Percentiles rank a stretch among this genome's conserved stretches.
Conservation (phyloP, 2,797 vertebrate genomes). For the Florisuga fusca region DNA sequence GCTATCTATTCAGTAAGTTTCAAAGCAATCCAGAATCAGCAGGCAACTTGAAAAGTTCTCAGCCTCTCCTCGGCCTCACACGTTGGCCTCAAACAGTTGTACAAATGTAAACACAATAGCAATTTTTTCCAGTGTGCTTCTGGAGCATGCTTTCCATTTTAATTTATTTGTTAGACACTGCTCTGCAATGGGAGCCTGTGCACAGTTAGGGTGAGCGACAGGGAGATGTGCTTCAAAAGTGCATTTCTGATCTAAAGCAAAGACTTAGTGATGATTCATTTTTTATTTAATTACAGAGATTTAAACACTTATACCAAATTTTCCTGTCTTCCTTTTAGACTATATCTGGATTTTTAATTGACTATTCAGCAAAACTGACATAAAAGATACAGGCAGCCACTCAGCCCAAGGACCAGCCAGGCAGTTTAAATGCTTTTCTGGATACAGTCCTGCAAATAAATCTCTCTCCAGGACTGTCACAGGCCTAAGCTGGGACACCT, state of each 20-base stretch:
- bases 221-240: not conserved
- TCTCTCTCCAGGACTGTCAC: not conserved
- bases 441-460: not conserved
- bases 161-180: not conserved
- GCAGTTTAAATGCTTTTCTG: not conserved
- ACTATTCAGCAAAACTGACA: not conserved
- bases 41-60: slow-evolving; percentile 4
- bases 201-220: not conserved
- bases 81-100: not conserved
- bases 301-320: not conserved
- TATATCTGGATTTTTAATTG: not conserved
- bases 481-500: not conserved
- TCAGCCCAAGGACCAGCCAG: not conserved
- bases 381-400: not conserved
- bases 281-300: not conserved
- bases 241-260: not conserved
- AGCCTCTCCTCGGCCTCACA: not conserved
- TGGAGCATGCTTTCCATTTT: not conserved
- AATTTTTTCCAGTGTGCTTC: slow-evolving; percentile 3
- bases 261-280: not conserved
- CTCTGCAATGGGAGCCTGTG: not conserved
- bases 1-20: not conserved
- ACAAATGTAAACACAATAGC: slow-evolving; percentile 13
- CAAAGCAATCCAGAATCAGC: slow-evolving; percentile 10
- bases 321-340: not conserved